Evolutionary conservation across 2,113 vertebrate species (phyloP).

Genomic region (Taurulus bubalis): DNA sequence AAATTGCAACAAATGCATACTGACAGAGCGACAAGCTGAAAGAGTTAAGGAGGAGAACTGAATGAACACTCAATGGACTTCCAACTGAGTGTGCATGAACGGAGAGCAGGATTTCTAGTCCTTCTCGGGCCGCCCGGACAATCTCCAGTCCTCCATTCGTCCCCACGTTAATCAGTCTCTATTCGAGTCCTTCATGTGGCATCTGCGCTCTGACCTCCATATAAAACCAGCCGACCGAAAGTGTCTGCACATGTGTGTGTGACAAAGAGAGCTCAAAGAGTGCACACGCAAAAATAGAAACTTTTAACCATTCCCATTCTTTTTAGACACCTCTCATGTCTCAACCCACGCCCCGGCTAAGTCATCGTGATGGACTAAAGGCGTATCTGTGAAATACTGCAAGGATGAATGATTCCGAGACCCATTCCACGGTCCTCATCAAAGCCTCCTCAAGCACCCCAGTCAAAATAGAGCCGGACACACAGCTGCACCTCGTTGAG

Average conservation of each 20-base stretch:
- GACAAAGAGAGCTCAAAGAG: neutral
- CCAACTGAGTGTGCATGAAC: conserved; percentile 6
- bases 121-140: conserved; percentile 28
- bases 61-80: neutral
- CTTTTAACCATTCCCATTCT: conserved; percentile 45
- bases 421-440: conserved; percentile 67
- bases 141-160: conserved; percentile 51
- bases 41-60: conserved; percentile 7
- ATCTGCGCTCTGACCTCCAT: conserved; percentile 56
- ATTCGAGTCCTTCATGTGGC: conserved; percentile 48
- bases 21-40: conserved; percentile 36
- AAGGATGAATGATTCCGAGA: conserved; percentile 50
- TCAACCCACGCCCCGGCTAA: conserved; percentile 16
- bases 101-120: conserved; percentile 35
- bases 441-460: conserved; percentile 66
- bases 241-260: conserved; percentile 15
- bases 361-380: conserved; percentile 56
- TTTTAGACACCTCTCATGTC: conserved; percentile 49
- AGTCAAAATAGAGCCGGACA: conserved; percentile 73
- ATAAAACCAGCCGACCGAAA: conserved; percentile 47
- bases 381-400: conserved; percentile 48
- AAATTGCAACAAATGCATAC: conserved; percentile 37
- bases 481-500: conserved; percentile 75
- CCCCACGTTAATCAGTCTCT: conserved; percentile 46
- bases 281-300: conserved; percentile 25